Evolutionary conservation across 2,888 invertebrate genomes (phyloP).

Genomic region (Tillus elongatus): DNA sequence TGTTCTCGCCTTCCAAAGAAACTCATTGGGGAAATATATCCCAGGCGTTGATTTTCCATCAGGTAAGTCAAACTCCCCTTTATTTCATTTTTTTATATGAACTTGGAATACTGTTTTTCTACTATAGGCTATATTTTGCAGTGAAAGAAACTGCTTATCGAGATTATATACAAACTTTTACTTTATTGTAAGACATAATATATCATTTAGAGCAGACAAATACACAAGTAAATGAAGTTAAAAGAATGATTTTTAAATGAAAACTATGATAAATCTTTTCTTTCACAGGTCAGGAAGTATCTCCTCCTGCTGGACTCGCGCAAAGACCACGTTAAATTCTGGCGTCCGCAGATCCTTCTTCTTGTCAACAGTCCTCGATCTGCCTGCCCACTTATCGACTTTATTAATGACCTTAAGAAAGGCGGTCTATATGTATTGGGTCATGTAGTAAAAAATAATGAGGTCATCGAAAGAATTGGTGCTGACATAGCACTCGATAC

Average conservation of each 20-base stretch:
- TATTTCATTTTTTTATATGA: not conserved
- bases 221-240: not conserved
- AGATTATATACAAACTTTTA: no score
- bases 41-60: constrained; percentile 98
- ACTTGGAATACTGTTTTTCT: no score
- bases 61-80: constrained; percentile 47
- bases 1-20: constrained; percentile 76
- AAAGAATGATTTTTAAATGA: constrained; percentile 2
- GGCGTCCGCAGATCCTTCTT: constrained; percentile 94
- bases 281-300: constrained; percentile 80
- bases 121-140: no score
- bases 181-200: not conserved
- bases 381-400: constrained; percentile 85
- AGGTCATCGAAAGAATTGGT: constrained; percentile 41
- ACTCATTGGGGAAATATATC: constrained; percentile 94
- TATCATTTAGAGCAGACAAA: not conserved
- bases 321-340: constrained; percentile 98
- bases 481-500: constrained; percentile 68
- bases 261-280: no score
- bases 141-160: no score
- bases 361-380: constrained; percentile 87
- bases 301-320: constrained; percentile 88
- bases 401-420: constrained; percentile 97
- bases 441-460: constrained; percentile 67
- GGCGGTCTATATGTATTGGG: constrained; percentile 82